Evolutionary conservation across 2,888 invertebrate species (phyloP).

Genomic region (Emmelina monodactyla): DNA sequence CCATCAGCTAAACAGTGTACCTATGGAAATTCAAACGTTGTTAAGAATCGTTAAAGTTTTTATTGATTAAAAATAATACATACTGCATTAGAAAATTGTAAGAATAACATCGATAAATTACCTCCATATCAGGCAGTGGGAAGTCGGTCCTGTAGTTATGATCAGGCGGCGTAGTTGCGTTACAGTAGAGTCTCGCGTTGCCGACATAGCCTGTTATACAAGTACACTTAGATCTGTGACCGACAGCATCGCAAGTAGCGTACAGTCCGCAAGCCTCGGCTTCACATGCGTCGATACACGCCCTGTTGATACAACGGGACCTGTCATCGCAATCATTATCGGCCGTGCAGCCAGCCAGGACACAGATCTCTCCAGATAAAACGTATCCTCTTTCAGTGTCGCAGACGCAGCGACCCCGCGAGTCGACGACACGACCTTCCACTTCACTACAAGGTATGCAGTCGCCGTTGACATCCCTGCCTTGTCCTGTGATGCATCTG

Average conservation of each 20-base stretch:
- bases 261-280: constrained; percentile 77
- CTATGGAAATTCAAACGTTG: constrained; percentile 24
- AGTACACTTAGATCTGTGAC: constrained; percentile 79
- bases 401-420: constrained; percentile 82
- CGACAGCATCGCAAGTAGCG: constrained; percentile 79
- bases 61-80: background rate
- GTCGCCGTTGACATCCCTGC: constrained; percentile 77
- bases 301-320: constrained; percentile 78
- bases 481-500: constrained; percentile 82
- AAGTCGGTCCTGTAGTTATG: constrained; percentile 76
- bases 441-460: constrained; percentile 77
- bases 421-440: constrained; percentile 78
- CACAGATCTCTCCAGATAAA: constrained; percentile 80
- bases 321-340: constrained; percentile 81
- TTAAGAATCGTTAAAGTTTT: background rate
- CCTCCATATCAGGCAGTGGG: constrained; percentile 82
- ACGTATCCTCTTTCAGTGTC: constrained; percentile 80
- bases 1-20: constrained; percentile 93
- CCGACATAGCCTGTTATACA: constrained; percentile 81
- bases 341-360: constrained; percentile 75
- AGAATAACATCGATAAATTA: constrained; percentile 15
- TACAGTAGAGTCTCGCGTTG: constrained; percentile 78
- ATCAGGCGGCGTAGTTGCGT: constrained; percentile 41
- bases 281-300: constrained; percentile 82
- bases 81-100: background rate